Conservation (phyloP, 2,797 vertebrate species). For the Ctenosaura bakeri region DNA sequence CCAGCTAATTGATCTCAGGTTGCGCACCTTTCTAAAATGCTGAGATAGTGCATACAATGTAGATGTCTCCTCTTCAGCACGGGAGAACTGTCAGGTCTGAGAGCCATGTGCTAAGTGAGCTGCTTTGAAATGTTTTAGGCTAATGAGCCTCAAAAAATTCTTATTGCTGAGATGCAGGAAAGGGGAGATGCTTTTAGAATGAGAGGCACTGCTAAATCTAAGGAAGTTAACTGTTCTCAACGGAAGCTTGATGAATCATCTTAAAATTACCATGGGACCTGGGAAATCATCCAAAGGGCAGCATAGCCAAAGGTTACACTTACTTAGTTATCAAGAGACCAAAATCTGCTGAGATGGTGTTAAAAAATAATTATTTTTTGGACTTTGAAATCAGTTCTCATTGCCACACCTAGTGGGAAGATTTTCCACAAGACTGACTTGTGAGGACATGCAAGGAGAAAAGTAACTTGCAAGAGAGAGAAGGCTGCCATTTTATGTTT, state of each 20-base stretch:
- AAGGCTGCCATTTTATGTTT: not conserved
- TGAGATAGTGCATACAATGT: not conserved
- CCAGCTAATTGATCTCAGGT: not conserved
- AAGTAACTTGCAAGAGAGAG: not conserved
- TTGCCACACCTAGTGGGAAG: not conserved
- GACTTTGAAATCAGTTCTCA: fast-evolving
- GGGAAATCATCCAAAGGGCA: constrained; percentile 24
- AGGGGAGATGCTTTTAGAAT: not conserved
- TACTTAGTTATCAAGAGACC: not conserved
- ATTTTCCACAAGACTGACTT: not conserved
- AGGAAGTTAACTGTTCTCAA: not conserved
- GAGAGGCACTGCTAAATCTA: not conserved
- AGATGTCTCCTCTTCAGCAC: not conserved
- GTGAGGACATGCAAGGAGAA: fast-evolving
- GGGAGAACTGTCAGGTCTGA: not conserved
- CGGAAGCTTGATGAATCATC: constrained; percentile 35
- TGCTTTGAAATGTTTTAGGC: constrained; percentile 8
- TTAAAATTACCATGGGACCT: constrained; percentile 34
- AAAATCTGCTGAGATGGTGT: not conserved
- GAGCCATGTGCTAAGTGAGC: not conserved
- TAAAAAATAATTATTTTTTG: not conserved
- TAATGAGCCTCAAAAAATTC: not conserved
- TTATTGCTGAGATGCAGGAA: not conserved
- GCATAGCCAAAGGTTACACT: not conserved
- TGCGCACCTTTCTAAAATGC: not conserved